Base-by-base conservation (phyloP, 2,113 vertebrate genomes). In the Mesembrinibis cayennensis region DNA sequence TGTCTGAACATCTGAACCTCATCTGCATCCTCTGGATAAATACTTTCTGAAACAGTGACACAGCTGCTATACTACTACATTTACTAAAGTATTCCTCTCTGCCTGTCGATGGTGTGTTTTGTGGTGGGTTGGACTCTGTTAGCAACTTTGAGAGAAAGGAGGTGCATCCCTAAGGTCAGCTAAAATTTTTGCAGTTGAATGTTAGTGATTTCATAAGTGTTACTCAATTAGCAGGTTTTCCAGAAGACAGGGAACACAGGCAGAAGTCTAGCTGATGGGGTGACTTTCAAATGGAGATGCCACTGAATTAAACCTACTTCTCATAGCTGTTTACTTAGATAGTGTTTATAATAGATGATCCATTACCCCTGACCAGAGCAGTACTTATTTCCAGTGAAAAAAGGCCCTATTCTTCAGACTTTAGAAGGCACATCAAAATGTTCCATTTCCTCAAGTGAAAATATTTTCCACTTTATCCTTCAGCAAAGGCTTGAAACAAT, bases 61-160 rank as follows among this genome's bases (percentile, higher is more conserved):
- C 7, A 44, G 40, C 32, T 74, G 30, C 40, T 4, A 1, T 16
- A 45, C 12, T 8, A 7, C 30, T 23, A 4, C 10, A 16, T 36
- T 70, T 49, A 32, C 52, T 40, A 1, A 55, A 81, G 10, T 30
- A n/a, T 13, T 81, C 53, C 18, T 40, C 53, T 77, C 44, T 40
- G 22, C 23, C 36, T 29, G 8, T 29, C 0, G 0, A 4, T 11
- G 13, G 5, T 7, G 8, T 25, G 4, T 30, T 36, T 30, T 0
- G 1, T 47, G 30, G 8, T 36, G 27, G 22, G 34, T 53, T 81
- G 44, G 32, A 70, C 27, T 52, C 23, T 25, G 21, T 21, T 19
- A 61, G 26, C 8, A 77, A 55, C 16, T 73, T 50, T 19, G 19
- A 89, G 34, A 59, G 62, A 34, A 65, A 83, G 16, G 20, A 67